phyloP scores from a whole-genome alignment of 1,140 invertebrate genomes.

The Drosophila willistoni region DNA sequence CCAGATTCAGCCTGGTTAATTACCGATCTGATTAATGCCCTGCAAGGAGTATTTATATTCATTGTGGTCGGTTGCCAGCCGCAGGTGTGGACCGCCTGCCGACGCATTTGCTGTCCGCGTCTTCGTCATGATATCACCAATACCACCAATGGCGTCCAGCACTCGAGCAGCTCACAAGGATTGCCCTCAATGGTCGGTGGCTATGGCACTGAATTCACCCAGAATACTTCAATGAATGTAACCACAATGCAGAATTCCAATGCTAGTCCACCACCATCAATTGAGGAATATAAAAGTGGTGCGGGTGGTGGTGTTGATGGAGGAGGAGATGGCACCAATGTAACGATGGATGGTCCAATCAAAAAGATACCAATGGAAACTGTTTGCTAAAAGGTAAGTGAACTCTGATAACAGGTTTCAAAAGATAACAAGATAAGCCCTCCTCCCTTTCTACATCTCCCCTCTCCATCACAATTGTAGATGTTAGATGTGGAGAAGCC shows the following conservation, averaged over 20 bases:
- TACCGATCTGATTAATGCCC: constrained; percentile 91
- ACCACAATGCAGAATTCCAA: constrained; percentile 40
- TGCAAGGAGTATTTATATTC: constrained; percentile 95
- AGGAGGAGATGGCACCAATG: constrained; percentile 20
- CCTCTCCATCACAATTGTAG: no score
- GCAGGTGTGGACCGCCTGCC: constrained; percentile 89
- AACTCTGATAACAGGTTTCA: constrained; percentile 1
- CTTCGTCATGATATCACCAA: constrained; percentile 84
- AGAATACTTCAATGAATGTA: constrained; percentile 88
- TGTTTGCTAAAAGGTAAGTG: constrained; percentile 82
- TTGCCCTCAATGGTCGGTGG: constrained; percentile 90
- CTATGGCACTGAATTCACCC: constrained; percentile 84
- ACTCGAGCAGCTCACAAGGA: constrained; percentile 89
- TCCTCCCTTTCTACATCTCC: no score
- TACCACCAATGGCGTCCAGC: constrained; percentile 85
- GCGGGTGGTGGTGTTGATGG: not conserved
- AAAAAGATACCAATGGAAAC: constrained; percentile 84
- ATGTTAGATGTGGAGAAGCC: no score
- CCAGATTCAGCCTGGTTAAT: constrained; percentile 91
- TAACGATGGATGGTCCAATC: constrained; percentile 1
- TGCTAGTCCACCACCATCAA: constrained; percentile 20
- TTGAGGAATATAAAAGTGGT: constrained; percentile 6
- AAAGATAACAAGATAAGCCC: constrained; percentile 13
- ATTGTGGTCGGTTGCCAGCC: constrained; percentile 94
- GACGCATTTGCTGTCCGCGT: constrained; percentile 86